These are phyloP conservation scores for Otus sunia DNA, from an alignment of 2,113 vertebrate genomes.

Conservation along the genomic window DNA sequence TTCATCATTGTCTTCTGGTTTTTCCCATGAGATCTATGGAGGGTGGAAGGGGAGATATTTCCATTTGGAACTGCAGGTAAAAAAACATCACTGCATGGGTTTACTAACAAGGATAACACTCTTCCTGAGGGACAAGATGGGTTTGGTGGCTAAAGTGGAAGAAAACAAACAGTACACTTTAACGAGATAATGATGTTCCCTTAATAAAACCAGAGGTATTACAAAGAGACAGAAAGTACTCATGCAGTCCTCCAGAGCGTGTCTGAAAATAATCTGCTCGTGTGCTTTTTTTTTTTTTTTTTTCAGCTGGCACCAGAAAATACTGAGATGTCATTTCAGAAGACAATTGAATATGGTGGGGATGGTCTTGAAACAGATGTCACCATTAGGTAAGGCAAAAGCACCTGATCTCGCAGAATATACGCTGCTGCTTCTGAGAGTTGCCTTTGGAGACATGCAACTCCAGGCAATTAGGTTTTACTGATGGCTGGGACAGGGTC, in stretches of 20 bases:
- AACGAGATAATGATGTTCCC: background rate
- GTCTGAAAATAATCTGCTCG: background rate
- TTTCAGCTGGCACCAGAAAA: conserved; percentile 88
- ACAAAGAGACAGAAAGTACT: background rate
- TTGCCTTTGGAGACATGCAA: background rate
- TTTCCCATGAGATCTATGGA: background rate
- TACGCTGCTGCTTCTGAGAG: rapidly evolving
- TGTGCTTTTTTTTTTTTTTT: background rate
- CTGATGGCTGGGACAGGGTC: background rate
- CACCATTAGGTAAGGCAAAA: conserved; percentile 81
- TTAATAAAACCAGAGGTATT: background rate
- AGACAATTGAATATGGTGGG: conserved; percentile 81
- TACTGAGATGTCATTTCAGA: conserved; percentile 90
- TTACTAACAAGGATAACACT: background rate
- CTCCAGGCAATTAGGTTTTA: background rate
- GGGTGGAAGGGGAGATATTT: background rate
- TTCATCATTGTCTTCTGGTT: background rate
- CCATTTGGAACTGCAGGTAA: background rate
- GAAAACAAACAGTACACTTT: background rate
- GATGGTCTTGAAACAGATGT: conserved; percentile 88
- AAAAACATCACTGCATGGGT: background rate
- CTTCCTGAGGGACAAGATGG: background rate
- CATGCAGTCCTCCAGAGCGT: background rate
- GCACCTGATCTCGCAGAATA: rapidly evolving
- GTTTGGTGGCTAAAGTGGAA: background rate